These are phyloP conservation scores for Cyrtorhinus lividipennis DNA, from an alignment of 1,140 invertebrate genomes.

Conservation along the genomic window DNA sequence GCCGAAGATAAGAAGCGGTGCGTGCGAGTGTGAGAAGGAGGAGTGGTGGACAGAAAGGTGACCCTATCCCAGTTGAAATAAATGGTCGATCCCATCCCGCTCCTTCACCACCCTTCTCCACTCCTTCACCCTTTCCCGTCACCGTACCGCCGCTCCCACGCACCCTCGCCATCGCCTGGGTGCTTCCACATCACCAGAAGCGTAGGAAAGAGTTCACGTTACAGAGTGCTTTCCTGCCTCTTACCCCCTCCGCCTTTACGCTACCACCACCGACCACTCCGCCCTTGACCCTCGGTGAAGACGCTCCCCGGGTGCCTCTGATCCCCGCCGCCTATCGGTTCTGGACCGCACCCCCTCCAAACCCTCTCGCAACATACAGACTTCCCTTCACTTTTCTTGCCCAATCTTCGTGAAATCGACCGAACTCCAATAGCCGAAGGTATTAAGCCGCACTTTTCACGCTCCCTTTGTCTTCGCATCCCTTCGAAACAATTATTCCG, in stretches of 20 bases:
- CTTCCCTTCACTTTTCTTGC: no score
- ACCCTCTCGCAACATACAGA: no score
- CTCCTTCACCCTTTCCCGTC: not conserved
- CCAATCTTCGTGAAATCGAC: slow-evolving; percentile 7
- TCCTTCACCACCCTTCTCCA: not conserved
- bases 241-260: not conserved
- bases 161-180: no score
- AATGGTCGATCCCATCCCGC: slow-evolving; percentile 1
- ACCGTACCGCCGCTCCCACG: no score
- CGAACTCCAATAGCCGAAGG: slow-evolving; percentile 1
- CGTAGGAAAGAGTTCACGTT: not conserved
- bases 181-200: no score
- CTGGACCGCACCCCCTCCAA: no score
- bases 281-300: not conserved
- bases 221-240: not conserved
- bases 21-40: not conserved
- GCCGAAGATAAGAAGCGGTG: slow-evolving; percentile 1
- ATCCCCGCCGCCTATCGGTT: not conserved
- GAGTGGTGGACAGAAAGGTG: not conserved
- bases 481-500: not conserved
- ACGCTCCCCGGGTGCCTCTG: not conserved
- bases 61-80: slow-evolving; percentile 1
- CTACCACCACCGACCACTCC: not conserved
- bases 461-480: not conserved
- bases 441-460: not conserved